Evolutionary conservation across 2,113 vertebrate species (phyloP), one percentile per base, ranked within the genome.

Genomic region (Melanotaenia duboulayi): DNA sequence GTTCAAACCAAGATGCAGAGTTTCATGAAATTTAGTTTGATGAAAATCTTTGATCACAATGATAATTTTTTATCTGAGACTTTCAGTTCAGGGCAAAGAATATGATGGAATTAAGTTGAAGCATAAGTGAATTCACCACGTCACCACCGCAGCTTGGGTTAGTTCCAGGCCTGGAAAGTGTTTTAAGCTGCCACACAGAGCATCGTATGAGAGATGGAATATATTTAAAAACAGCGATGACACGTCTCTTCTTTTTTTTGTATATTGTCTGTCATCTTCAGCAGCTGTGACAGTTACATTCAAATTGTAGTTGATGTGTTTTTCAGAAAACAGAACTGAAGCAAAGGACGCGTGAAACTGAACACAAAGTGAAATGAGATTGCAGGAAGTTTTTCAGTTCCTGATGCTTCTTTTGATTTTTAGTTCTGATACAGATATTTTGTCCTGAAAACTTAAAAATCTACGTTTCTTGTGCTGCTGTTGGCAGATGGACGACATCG

Each of bases 401-500:
- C 35, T 28, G 11, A 4, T 24, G 7, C 12, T 10, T 7, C 12
- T 28, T 28, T n/a, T 28, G 20, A 11, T 13, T 2, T 9, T 22
- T 24, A 1, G 2, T 14, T 39, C 2, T 10, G 11, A 0, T 28
- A 20, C 0, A 20, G 6, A 40, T 24, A 2, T 11, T 1, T 55
- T 46, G 28, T 13, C 11, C 16, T 35, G n/a, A 44, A n/a, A 14
- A 25, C 11, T 49, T 11, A 39, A 39, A 69, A 55, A 40, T 19
- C 4, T 17, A 22, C 14, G 8, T 44, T 12, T 20, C 13, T 65
- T 50, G 0, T 50, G 37, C 32, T 40, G 0, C 17, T 19, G 0
- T 66, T 93, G 72, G 84, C 90, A 98, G 97, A 98, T 99, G 97
- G 97, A 97, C 3, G 96, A 98, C 71, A 96, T 98, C 73, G 96